Base-by-base conservation (phyloP, 92 coral and sea anemone species). In the Hydrozoanthus gracilis region DNA sequence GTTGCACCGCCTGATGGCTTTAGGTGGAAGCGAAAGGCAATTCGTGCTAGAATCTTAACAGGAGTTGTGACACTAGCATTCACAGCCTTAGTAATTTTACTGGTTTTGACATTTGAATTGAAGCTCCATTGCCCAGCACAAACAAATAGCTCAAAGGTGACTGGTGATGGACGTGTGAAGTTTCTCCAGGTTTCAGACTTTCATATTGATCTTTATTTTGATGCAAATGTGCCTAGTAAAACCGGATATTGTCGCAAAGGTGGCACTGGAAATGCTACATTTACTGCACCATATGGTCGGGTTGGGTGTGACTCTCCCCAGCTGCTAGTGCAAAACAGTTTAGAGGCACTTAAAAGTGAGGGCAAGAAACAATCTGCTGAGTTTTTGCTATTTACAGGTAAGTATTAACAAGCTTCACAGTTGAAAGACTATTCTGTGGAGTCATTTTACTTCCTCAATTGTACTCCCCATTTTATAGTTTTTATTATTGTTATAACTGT, bases 231-330 rank as follows among this genome's bases (percentile, higher is more conserved):
- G 11, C 69, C 86, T 8, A 76, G 82, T 55, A 87, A 79, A 8
- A 83, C 88, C 16, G 83, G 76, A 46, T 91, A 74, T 72, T 96
- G 99, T 65, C 91, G 99, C 66, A 87, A 16, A 45, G 77, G 92
- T 16, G 87, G 90, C 39, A 88, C 17, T 55, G 76, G 85, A 12
- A 88, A 75, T 76, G 95, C 95, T 44, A 89, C 83, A 44, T 96
- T 95, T 71, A 14, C 78, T 20, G 99, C 99, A 13, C 88, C 86
- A 9, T 95, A 91, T 90, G 99, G 99, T 66, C 87, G 99, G 16
- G 70, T 93, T 46, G 86, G 92, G 4, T 96, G 99, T 92, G 99
- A 96, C 70, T 88, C 98, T 1, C 99, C 99, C 3, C 72, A 47
- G n/a, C 35, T 47, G 16, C 87, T 95, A 69, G 20, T 96, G 4